phyloP scores from a whole-genome alignment of 2,888 invertebrate genomes.

The Noctua pronuba region DNA sequence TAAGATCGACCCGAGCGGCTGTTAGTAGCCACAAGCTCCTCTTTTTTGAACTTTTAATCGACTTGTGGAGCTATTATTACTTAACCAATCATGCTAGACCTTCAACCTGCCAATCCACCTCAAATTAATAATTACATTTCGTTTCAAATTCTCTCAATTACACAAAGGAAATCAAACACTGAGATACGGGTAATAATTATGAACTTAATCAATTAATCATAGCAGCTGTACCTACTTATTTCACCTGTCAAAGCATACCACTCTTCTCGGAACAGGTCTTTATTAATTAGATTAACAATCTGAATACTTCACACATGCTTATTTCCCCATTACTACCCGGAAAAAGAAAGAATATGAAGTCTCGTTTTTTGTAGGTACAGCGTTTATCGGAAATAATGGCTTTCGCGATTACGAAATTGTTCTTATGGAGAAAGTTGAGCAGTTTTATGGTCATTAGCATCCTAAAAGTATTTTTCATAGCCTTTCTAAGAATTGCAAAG shows the following conservation, averaged over 20 bases:
- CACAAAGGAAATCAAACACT: conserved; percentile 13
- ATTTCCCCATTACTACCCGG: too few species aligned
- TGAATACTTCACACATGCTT: not conserved
- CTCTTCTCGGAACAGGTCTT: not conserved
- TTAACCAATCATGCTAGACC: not conserved
- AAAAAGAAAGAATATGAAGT: too few species aligned
- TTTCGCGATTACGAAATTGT: too few species aligned
- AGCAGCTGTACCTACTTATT: not conserved
- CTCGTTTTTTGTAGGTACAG: too few species aligned
- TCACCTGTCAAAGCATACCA: not conserved
- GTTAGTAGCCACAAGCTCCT: too few species aligned
- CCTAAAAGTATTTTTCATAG: too few species aligned
- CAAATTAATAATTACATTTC: not conserved
- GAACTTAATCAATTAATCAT: not conserved
- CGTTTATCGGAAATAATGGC: too few species aligned
- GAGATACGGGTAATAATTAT: not conserved
- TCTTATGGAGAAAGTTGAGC: too few species aligned
- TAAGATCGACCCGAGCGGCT: too few species aligned
- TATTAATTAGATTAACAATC: conserved; percentile 1
- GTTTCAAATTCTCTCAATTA: not conserved
- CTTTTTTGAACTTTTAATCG: too few species aligned
- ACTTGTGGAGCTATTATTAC: not conserved
- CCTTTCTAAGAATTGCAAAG: too few species aligned
- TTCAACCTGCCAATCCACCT: not conserved
- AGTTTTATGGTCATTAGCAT: too few species aligned